Evolutionary conservation across 2,113 vertebrate genomes (phyloP).

Genomic region (Spheniscus mendiculus): DNA sequence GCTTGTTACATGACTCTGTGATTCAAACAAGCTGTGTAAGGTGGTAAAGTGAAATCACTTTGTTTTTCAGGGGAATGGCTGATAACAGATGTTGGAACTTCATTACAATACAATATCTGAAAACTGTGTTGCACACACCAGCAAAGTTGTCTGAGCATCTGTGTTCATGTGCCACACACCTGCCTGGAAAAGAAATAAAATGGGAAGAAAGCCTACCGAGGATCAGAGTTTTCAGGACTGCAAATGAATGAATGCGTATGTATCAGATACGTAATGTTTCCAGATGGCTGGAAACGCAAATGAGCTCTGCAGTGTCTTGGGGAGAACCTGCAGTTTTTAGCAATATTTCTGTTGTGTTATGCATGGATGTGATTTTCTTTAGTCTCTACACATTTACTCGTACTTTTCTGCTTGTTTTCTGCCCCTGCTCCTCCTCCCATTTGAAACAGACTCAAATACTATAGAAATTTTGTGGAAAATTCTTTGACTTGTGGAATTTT

Average conservation of each 20-base stretch:
- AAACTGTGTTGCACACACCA: not conserved
- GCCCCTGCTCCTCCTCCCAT: not conserved
- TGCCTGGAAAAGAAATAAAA: not conserved
- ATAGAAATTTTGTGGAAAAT: not conserved
- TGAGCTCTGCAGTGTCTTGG: not conserved
- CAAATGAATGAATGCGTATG: rapidly evolving
- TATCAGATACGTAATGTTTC: not conserved
- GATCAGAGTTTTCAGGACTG: not conserved
- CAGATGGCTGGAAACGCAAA: not conserved
- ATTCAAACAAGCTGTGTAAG: not conserved
- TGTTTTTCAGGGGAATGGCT: not conserved
- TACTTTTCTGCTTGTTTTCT: not conserved
- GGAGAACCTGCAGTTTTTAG: not conserved
- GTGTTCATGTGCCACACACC: not conserved
- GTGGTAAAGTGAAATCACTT: not conserved
- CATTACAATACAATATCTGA: not conserved
- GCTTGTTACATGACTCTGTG: not conserved
- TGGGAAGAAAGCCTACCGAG: not conserved
- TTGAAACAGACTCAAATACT: not conserved
- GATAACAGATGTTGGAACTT: not conserved
- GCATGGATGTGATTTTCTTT: not conserved
- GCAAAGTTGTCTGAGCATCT: not conserved
- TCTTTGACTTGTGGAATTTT: not conserved
- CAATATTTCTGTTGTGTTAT: not conserved
- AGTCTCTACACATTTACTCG: not conserved